Evolutionary conservation across 2,797 vertebrate species (phyloP), one percentile per base, ranked within the genome.

Genomic region (Acanthurus tractus): DNA sequence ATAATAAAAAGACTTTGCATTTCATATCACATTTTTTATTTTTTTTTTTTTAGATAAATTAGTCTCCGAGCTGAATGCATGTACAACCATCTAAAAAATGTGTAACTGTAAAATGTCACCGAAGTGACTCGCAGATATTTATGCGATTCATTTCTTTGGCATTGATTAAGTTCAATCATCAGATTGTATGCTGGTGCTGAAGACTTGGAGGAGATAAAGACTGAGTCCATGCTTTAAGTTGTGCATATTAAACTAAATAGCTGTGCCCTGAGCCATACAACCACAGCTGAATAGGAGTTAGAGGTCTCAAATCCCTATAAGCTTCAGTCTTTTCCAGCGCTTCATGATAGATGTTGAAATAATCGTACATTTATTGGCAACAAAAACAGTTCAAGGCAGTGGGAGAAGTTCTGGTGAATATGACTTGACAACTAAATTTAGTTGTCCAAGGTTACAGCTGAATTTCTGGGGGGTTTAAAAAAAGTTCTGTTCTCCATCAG

Each of bases 191-290:
- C 73, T 78, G 36, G 44, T 71, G 61, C 50, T 61, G 58, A 85
- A 78, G 59, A 86, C 56, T 78, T 55, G 14, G 42, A 73, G 55
- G 75, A 75, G 75, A 88, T 86, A 79, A 85, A 79, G 79, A 84
- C 34, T 45, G 68, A 79, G 66, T 74, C 58, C 36, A 46, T 56
- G 76, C 68, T 82, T 81, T 83, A 79, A 22, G 71, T 44, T 62
- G 50, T 65, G 76, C 81, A 88, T 84, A 83, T 81, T 88, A 81
- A 86, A 86, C 68, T 59, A 65, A 87, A 85, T 74, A 74, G 72
- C 63, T 81, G 56, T 65, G 85, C 79, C 71, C 64, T 76, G 44
- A 85, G 82, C 72, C 59, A 50, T 76, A 73, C 63, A 71, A 74
- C 58, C 62, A 71, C 17, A 79, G 55, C 64, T 15, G 18, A 49